Base-by-base conservation (phyloP, 2,888 invertebrate species). In the Chloromyia formosa region DNA sequence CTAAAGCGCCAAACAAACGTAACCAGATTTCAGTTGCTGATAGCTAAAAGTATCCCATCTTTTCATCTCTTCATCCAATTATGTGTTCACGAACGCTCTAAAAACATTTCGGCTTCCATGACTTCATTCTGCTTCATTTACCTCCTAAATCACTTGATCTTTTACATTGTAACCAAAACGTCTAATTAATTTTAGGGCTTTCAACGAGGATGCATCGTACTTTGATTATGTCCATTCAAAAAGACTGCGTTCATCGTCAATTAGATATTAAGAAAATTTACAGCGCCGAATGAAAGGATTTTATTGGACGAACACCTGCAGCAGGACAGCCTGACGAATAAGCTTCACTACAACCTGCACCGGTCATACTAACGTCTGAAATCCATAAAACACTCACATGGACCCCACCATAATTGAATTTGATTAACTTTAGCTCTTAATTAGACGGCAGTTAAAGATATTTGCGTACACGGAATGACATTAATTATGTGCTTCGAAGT, bases 401-500 rank as follows among this genome's bases (percentile, higher is more conserved):
- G 27, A 49, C 22, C 56, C 10, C 62, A 16, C 16, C 58, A 60
- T 75, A 76, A 76, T 76, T 76, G 73, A 66, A 75, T 74, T 76
- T 76, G 75, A 76, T 76, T 76, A 75, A 75, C 62, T 75, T 73
- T 68, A 53, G 22, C 68, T 73, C 75, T 73, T 76, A 76, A 76
- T 76, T 76, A 73, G 76, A 73, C 75, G 71, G 73, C 73, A 76
- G 68, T 75, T 73, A 74, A 76, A 76, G 76, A 73, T 74, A 76
- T 76, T 75, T 76, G 76, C 75, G 62, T 75, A 64, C 75, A 69
- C 10, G 69, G 73, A 76, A 76, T 75, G 76, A 71, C 76, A 76
- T 76, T 76, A 76, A 76, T 76, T 76, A 76, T 64, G 60, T 64
- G 62, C 73, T 68, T 64, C 61, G 73, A 73, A 27, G 73, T 61